These are phyloP conservation scores for Stictocephala bisonia DNA, from an alignment of 2,888 invertebrate species.

Conservation along the genomic window DNA sequence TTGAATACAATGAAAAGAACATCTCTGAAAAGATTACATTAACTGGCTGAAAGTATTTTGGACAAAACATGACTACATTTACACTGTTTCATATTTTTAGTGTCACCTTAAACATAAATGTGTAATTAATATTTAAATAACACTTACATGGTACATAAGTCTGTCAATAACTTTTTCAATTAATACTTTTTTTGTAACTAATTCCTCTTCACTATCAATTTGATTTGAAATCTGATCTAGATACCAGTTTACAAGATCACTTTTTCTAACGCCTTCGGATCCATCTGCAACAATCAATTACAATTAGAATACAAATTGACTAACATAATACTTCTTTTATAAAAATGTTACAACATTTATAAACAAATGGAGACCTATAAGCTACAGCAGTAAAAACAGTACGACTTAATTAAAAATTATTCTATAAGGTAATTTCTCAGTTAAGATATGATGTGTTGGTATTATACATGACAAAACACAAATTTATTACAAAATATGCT, in stretches of 20 bases:
- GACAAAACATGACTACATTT: conserved; percentile 17
- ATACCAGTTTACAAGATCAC: conserved; percentile 94
- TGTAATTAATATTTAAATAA: neutral
- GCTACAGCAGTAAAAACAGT: neutral
- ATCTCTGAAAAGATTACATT: neutral
- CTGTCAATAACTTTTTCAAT: conserved; percentile 96
- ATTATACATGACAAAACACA: too few relatives aligned
- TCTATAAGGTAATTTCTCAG: too few relatives aligned
- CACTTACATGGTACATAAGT: conserved; percentile 83
- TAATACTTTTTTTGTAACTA: conserved; percentile 86
- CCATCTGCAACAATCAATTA: conserved; percentile 39
- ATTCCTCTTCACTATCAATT: conserved; percentile 91
- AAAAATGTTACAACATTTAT: conserved; percentile 37
- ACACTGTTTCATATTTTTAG: too few relatives aligned
- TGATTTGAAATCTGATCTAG: conserved; percentile 86
- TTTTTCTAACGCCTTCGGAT: conserved; percentile 61
- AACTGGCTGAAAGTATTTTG: conserved; percentile 31
- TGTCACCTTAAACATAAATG: neutral
- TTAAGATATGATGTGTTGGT: too few relatives aligned
- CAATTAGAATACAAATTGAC: conserved; percentile 7
- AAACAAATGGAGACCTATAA: neutral
- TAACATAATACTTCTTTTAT: conserved; percentile 49
- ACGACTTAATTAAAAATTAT: too few relatives aligned
- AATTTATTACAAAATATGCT: too few relatives aligned
- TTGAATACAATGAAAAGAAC: neutral